A percentile compares a stretch with the other conserved stretches of the same genome.
These are phyloP conservation scores for Onychorhynchus coronatus DNA, from an alignment of 2,113 vertebrate genomes.

Conservation along the genomic window DNA sequence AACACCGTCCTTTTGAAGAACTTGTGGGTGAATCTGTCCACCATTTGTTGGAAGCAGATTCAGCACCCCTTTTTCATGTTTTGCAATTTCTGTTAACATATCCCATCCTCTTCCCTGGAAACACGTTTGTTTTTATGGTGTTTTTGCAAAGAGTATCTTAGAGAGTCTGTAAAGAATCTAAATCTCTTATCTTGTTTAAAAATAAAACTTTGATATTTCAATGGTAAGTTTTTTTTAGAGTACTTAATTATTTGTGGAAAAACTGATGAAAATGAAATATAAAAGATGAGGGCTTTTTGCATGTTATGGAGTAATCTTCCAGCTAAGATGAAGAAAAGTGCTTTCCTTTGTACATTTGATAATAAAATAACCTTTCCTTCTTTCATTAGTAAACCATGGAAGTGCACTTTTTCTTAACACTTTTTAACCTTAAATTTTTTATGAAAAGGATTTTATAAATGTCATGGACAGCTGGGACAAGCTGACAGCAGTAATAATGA, in stretches of 20 bases:
- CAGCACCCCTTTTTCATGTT: neutral
- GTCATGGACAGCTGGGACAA: neutral
- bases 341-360: conserved; percentile 5
- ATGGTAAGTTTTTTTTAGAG: neutral
- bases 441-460: conserved; percentile 49
- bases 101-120: neutral
- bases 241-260: conserved; percentile 26
- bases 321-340: neutral
- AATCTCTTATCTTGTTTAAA: neutral
- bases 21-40: neutral
- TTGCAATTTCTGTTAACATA: neutral
- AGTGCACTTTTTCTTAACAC: conserved; percentile 11
- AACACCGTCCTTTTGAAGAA: neutral
- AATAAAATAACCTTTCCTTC: conserved; percentile 60
- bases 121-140: neutral
- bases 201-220: neutral
- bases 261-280: neutral
- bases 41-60: neutral
- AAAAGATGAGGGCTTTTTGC: neutral
- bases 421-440: conserved; percentile 52
- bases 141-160: neutral
- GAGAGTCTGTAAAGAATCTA: neutral
- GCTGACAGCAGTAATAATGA: conserved; percentile 13
- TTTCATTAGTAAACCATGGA: conserved; percentile 43
- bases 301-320: neutral